A percentile compares a stretch with the other conserved stretches of the same genome.
These are phyloP conservation scores for Lithobius niger DNA, from an alignment of 1,140 invertebrate genomes.

Conservation along the genomic window DNA sequence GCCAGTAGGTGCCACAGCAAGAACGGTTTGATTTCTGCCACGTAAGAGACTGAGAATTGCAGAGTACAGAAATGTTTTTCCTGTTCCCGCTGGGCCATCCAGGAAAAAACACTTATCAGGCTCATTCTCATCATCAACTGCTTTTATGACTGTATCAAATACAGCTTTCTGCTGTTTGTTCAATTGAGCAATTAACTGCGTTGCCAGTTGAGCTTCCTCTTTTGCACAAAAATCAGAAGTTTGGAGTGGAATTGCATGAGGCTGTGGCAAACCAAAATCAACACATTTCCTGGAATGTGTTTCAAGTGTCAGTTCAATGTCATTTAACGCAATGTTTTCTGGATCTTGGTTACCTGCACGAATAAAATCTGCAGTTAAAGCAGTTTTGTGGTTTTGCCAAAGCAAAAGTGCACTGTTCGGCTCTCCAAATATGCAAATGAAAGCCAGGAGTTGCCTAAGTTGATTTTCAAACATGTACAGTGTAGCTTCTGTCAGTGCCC, in stretches of 20 bases:
- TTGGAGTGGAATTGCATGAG: not conserved
- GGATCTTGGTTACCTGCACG: not conserved
- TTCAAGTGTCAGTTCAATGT: too few relatives aligned
- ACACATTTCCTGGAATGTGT: too few relatives aligned
- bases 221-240: too few relatives aligned
- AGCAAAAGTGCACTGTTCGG: not conserved
- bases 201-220: too few relatives aligned
- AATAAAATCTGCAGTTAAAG: not conserved
- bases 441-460: not conserved
- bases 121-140: not conserved
- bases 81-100: conserved; percentile 13
- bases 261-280: too few relatives aligned
- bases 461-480: not conserved
- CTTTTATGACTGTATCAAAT: not conserved
- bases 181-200: not conserved
- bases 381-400: not conserved
- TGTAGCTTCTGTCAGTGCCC: not conserved
- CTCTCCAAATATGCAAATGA: not conserved
- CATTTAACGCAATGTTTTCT: not conserved
- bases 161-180: not conserved
- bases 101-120: conserved; percentile 1
- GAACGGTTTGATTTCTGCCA: too few relatives aligned
- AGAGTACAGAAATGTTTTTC: too few relatives aligned
- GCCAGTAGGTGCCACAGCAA: too few relatives aligned
- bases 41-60: too few relatives aligned